A percentile compares a stretch with the other conserved stretches of the same genome.
Conservation (phyloP, 2,797 vertebrate genomes). For the Poeciliopsis infans region DNA sequence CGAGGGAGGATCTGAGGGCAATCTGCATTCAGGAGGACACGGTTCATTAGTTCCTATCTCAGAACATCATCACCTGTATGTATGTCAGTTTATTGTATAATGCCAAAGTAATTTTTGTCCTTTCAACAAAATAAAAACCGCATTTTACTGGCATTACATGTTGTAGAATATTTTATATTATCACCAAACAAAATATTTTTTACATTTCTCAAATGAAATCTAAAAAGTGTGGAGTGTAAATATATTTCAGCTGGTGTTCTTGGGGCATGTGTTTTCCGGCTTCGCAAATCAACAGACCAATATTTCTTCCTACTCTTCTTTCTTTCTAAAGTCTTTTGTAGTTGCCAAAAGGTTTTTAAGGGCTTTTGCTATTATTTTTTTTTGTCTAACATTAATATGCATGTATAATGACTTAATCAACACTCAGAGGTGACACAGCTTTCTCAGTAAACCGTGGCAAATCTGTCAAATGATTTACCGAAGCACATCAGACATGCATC, state of each 20-base stretch:
- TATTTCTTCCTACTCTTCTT: neutral
- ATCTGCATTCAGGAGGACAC: conserved; percentile 67
- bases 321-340: neutral
- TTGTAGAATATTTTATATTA: neutral
- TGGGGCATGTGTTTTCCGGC: neutral
- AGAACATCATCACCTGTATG: neutral
- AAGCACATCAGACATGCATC: neutral
- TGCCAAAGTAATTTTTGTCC: neutral
- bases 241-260: neutral
- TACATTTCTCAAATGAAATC: neutral
- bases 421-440: neutral
- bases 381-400: neutral
- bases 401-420: neutral
- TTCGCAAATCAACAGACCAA: neutral
- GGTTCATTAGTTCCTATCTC: neutral
- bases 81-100: neutral
- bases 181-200: neutral
- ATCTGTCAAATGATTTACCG: neutral
- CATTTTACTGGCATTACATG: neutral
- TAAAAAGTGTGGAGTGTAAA: neutral
- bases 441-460: neutral
- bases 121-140: neutral
- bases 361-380: neutral
- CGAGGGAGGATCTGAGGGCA: conserved; percentile 88
- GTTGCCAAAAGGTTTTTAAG: neutral